Evolutionary conservation across 2,797 vertebrate species (phyloP), one percentile per base, ranked within the genome.

Genomic region (Pantherophis vulpinus): DNA sequence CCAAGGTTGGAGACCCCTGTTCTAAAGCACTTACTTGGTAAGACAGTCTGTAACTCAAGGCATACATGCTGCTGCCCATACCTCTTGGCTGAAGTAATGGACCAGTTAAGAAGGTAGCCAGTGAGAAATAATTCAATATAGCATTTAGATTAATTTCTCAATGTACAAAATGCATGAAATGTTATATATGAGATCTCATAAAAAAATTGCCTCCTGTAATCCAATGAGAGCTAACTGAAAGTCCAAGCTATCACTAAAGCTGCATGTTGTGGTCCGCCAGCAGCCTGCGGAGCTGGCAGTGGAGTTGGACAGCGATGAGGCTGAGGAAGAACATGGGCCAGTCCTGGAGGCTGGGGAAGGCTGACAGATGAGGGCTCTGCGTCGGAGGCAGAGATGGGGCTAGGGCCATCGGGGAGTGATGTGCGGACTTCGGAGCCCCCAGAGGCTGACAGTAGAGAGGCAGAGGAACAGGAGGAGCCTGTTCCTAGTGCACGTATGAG

Each of bases 191-290:
- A 93, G 79, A 95, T 60, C 27, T 25, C 42, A 89, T 87, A 87
- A 95, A 93, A 93, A 93, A 90, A 92, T 92, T 29, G 58, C 66
- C 29, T 83, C 83, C 54, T 29, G 90, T 95, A 94, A 95, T 79
- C 79, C 47, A 96, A 91, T 61, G 74, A 60, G 56, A 89, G 88
- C 79, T 9, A 90, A 96, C 95, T 95, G 94, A 96, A 95, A 95
- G 58, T 95, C 96, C 94, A 96, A 96, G 96, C 96, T 94, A 96
- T 60, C 94, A 93, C 89, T 51, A 92, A 94, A 94, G 94, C 70
- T 91, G 56, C 3, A 56, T 63, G 7, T 51, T 51, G 47, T 51
- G 47, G 47, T 51, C 47, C 6, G 47, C 6, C 47, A 51, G 47
- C 47, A 51, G 47, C 47, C 6, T 51, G 47, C 1, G 47, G 7